A percentile compares a stretch with the other conserved stretches of the same genome.
Evolutionary conservation across 1,140 invertebrate genomes (phyloP).

Genomic region (Eurosta solidaginis): DNA sequence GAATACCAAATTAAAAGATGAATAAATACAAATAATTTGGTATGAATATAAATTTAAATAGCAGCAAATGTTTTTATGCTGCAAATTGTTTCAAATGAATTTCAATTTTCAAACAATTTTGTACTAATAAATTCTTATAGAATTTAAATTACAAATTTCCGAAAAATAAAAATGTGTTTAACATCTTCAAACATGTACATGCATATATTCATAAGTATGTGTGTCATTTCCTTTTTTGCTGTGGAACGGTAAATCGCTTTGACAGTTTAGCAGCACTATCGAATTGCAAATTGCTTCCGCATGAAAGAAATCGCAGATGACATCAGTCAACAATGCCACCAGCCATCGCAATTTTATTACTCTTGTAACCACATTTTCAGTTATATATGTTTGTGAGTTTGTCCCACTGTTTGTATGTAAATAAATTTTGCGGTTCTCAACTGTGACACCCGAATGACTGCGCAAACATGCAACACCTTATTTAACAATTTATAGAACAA

Average conservation of each 20-base stretch:
- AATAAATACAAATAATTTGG: too few relatives aligned
- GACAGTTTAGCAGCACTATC: not conserved
- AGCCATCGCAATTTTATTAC: not conserved
- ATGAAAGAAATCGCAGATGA: slow-evolving; percentile 11
- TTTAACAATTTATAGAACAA: slow-evolving; percentile 25
- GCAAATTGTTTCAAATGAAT: too few relatives aligned
- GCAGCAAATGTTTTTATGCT: too few relatives aligned
- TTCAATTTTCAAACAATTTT: too few relatives aligned
- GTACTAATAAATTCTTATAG: too few relatives aligned
- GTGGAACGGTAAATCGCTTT: not conserved
- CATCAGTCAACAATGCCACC: slow-evolving; percentile 7
- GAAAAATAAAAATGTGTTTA: not conserved
- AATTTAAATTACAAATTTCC: too few relatives aligned
- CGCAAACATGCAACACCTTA: slow-evolving; percentile 27
- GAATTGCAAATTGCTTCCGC: slow-evolving; percentile 24
- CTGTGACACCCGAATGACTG: slow-evolving; percentile 10
- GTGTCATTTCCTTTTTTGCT: not conserved
- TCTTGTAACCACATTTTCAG: not conserved
- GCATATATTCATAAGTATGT: not conserved
- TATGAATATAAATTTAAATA: too few relatives aligned
- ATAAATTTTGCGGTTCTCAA: not conserved
- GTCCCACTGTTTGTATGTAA: not conserved
- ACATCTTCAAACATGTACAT: not conserved
- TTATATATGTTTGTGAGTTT: not conserved
- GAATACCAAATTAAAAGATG: too few relatives aligned